Base-by-base conservation (phyloP, 35 echinoderm and acorn worm species). In the Hemicentrotus pulcherrimus region DNA sequence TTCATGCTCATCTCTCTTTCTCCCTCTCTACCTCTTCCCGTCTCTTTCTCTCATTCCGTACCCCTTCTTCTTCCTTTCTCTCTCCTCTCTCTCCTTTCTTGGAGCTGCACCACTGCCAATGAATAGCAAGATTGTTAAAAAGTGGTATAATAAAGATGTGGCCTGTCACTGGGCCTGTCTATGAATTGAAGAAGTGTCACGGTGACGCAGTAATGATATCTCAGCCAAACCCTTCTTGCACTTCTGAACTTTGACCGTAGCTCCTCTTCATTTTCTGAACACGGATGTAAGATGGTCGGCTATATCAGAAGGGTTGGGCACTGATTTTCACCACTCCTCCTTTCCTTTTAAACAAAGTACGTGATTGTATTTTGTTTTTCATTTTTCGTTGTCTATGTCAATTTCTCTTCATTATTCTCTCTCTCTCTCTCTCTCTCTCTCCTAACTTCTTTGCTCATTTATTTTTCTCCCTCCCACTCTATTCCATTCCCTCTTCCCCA, bases 141-240 rank as follows among this genome's bases (percentile, higher is more conserved):
- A 78, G 65, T 8, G 65, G 28, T 78, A 70, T 78, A 6, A 78
- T 78, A 78, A 78, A 78, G 65, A 78, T 78, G n/a, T n/a, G 6
- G 19, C 65, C 65, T 59, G 50, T 41, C 35, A 41, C 3, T 41
- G 35, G 35, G 35, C 35, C 50, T 71, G 22, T 78, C 65, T 28
- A 78, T n/a, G 65, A 78, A 22, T 78, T 78, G 65, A 78, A 78
- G 65, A 78, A 78, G 65, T 78, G 65, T 78, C 65, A 55, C 50
- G 12, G 8, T 14, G 15, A 14, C 50, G 6, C 19, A 22, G 52
- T 0, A 59, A 59, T 10, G 52, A n/a, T n/a, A 28, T 78, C 24
- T 78, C 65, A 78, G 5, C 65, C 65, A 78, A 78, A n/a, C 65
- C 65, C 65, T 78, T 78, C 65, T 78, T 78, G 0, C 52, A 78